Evolutionary conservation across 2,888 invertebrate species (phyloP).

Genomic region (Choristoneura rosaceana): DNA sequence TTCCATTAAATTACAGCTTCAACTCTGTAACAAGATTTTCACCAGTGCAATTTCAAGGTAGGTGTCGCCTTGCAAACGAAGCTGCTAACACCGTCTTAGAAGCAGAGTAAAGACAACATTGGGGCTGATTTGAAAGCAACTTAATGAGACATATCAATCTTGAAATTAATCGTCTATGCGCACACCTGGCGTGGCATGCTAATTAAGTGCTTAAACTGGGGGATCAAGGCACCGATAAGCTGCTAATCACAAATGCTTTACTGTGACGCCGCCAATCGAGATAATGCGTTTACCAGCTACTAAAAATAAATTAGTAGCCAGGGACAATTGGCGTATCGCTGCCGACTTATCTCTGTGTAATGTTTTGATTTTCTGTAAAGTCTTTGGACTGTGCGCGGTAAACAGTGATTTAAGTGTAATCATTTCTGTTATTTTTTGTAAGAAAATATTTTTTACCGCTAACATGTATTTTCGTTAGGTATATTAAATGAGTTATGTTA

Average conservation of each 20-base stretch:
- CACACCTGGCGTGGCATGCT: conserved; percentile 19
- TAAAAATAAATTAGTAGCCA: conserved; percentile 11
- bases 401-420: not conserved
- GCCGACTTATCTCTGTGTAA: conserved; percentile 12
- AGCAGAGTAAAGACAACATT: not conserved
- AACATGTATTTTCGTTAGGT: too few species aligned
- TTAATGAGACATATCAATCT: conserved; percentile 22
- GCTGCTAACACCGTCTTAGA: not conserved
- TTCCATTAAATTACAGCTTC: not conserved
- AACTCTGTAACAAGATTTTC: not conserved
- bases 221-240: conserved; percentile 19
- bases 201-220: conserved; percentile 8
- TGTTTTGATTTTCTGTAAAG: not conserved
- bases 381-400: not conserved
- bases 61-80: not conserved
- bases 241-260: conserved; percentile 21
- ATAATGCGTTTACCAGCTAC: conserved; percentile 31
- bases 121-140: not conserved
- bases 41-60: not conserved
- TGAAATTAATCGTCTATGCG: conserved; percentile 13
- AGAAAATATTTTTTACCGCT: not conserved
- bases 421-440: not conserved
- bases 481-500: too few species aligned
- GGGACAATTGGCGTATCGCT: conserved; percentile 9
- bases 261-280: conserved; percentile 13